These are phyloP conservation scores for Chroicocephalus ridibundus DNA, from an alignment of 2,113 vertebrate genomes.

Conservation along the genomic window DNA sequence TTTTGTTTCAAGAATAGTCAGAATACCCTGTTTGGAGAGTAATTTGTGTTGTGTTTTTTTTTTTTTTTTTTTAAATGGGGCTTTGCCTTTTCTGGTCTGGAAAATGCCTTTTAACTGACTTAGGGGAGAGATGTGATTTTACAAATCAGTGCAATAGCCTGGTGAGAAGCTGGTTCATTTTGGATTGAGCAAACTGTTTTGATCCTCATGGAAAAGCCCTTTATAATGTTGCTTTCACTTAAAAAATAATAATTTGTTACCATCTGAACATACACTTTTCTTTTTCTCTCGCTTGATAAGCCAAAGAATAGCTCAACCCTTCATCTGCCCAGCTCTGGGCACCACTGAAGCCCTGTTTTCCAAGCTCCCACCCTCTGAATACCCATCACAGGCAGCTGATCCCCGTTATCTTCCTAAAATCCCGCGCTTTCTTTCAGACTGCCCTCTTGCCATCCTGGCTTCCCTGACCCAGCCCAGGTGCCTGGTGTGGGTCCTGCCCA, in stretches of 20 bases:
- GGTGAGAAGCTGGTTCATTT: not conserved
- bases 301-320: not conserved
- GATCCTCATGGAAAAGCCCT: not conserved
- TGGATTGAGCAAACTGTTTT: not conserved
- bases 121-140: not conserved
- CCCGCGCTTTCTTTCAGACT: not conserved
- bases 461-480: not conserved
- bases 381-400: not conserved
- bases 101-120: not conserved
- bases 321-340: not conserved
- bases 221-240: not conserved
- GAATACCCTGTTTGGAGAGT: not conserved
- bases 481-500: fast-evolving
- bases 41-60: no score
- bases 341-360: not conserved
- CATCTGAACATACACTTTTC: not conserved
- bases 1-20: not conserved
- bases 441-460: not conserved
- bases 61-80: not conserved
- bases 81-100: not conserved
- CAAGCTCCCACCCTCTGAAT: not conserved
- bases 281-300: not conserved
- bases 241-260: not conserved
- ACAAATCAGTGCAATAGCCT: not conserved
- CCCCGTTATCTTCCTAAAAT: not conserved